Evolutionary conservation across 2,888 invertebrate genomes (phyloP).

Genomic region (Campoletis raptor): DNA sequence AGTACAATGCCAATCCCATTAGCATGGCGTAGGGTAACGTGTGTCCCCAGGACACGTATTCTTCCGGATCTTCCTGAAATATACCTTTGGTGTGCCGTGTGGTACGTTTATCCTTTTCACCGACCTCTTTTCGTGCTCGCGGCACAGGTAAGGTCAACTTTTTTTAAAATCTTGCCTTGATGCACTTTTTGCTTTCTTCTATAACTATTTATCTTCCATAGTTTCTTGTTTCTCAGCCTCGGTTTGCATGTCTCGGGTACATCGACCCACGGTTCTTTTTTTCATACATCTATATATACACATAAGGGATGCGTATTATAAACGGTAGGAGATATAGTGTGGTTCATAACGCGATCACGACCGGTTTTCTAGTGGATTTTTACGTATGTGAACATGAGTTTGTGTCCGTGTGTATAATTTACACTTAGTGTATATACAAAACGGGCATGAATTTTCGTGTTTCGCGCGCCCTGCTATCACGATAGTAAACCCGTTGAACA

Average conservation of each 20-base stretch:
- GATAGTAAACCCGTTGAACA: constrained; percentile 33
- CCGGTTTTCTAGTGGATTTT: constrained; percentile 54
- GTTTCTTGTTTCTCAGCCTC: constrained; percentile 15
- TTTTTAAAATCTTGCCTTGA: constrained; percentile 59
- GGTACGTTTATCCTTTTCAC: constrained; percentile 23
- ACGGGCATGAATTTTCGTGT: constrained; percentile 40
- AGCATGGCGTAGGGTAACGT: constrained; percentile 76
- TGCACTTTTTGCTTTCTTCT: constrained; percentile 48
- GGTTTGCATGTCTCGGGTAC: constrained; percentile 2
- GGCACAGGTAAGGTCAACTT: constrained; percentile 77
- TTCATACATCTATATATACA: neutral
- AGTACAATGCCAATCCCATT: constrained; percentile 82
- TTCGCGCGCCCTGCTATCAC: constrained; percentile 37
- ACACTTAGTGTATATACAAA: constrained; percentile 28
- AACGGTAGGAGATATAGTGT: neutral
- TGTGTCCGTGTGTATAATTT: constrained; percentile 23
- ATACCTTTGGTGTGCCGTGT: constrained; percentile 22
- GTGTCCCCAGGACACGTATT: constrained; percentile 59
- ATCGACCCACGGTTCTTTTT: constrained; percentile 7
- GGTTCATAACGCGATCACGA: constrained; percentile 53
- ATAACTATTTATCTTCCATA: constrained; percentile 2
- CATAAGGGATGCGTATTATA: neutral
- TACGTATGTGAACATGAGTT: neutral
- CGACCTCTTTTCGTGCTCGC: constrained; percentile 47
- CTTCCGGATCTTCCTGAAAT: constrained; percentile 58